Evolutionary conservation across 2,888 invertebrate genomes (phyloP), one percentile per base, ranked within the genome.

Genomic region (Thumatha senex): DNA sequence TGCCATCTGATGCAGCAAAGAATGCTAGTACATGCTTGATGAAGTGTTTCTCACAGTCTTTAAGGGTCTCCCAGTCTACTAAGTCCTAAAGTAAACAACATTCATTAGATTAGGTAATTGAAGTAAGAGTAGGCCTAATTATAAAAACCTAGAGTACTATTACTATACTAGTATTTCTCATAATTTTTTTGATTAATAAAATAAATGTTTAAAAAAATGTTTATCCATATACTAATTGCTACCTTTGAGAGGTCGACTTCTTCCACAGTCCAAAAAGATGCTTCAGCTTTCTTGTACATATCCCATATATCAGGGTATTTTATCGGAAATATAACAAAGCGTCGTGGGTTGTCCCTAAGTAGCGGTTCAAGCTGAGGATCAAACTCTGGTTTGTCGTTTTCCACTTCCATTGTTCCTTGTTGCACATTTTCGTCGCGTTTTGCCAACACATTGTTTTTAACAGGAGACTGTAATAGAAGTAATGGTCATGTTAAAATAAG

Each of bases 1-100:
- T 99, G 18, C 99, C 99, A 92, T 99, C 99, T 14, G 99, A 99
- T 1, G 99, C 99, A 50, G 99, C 99, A 82, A 99, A 99, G 89
- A 99, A 99, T 2, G 99, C 99, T 54, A 99, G 89, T 0, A 99
- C 97, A 82, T 99, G 98, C 1, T 98, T 98, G 69, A 99, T 96
- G 79, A 99, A 99, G 78, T 98, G 96, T 45, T 94, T 94, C 84
- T 99, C 99, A 56, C 96, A 95, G 48, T 95, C 94, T 61, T 96
- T 98, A 45, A 99, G 87, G 51, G 84, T 93, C 11, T 95, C 94
- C 99, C 99, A 99, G 79, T 99, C 96, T 5, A 84, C 77, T 51
- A 96, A 67, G 76, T 99, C 99, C 94, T 95, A 67, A 15, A 77
- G 11, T 10, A 36, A 36, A 36, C 1, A 13, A 36, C 2, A 14